phyloP scores from a whole-genome alignment of 2,888 invertebrate genomes.

The Argyra leucocephala region DNA sequence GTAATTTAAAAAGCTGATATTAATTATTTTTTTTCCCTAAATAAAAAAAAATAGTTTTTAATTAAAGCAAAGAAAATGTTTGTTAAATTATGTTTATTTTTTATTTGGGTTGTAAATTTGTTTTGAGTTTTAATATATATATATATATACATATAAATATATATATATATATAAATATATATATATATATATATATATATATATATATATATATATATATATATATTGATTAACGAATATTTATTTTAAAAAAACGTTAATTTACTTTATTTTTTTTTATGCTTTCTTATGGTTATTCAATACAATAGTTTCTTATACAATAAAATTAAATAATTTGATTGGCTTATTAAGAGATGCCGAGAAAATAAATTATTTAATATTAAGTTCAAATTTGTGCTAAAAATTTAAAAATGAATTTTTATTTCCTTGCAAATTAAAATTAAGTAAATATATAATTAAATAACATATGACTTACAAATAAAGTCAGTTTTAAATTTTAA shows the following conservation, averaged over 20 bases:
- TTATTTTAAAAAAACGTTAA: neutral
- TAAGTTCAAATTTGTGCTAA: neutral
- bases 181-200: too few species aligned
- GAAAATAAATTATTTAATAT: neutral
- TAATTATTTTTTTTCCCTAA: too few species aligned
- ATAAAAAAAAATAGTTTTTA: too few species aligned
- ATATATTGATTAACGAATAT: too few species aligned
- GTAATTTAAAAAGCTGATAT: neutral
- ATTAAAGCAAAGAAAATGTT: neutral
- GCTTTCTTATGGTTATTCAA: neutral
- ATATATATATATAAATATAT: too few species aligned
- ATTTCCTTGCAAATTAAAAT: neutral
- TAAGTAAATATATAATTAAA: neutral
- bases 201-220: too few species aligned
- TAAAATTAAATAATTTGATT: neutral
- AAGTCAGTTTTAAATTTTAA: neutral
- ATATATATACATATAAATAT: neutral
- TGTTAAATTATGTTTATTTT: slow-evolving; percentile 1
- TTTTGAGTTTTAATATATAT: neutral
- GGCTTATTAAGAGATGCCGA: neutral
- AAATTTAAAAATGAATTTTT: neutral
- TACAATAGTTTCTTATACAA: neutral
- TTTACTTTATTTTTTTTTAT: neutral
- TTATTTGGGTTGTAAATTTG: slow-evolving; percentile 6
- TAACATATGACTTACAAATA: neutral